A percentile compares a stretch with the other conserved stretches of the same genome.
Evolutionary conservation across 2,113 vertebrate genomes (phyloP).

Genomic region (Hydropotes inermis): DNA sequence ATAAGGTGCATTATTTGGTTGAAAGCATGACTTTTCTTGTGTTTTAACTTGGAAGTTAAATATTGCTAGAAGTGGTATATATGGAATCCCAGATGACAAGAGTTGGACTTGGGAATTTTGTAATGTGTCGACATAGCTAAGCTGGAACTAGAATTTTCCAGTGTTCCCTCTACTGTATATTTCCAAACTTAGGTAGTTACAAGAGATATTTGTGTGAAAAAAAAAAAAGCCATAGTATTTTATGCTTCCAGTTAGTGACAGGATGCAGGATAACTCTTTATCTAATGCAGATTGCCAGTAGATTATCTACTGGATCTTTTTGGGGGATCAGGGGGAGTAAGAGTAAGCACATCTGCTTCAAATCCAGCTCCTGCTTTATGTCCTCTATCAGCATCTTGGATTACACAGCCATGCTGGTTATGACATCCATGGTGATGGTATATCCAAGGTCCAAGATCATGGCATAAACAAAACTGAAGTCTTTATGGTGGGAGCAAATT

Average conservation of each 20-base stretch:
- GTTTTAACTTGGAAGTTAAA: not conserved
- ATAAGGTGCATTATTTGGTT: not conserved
- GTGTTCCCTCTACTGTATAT: not conserved
- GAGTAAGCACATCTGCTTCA: not conserved
- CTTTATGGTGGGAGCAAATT: not conserved
- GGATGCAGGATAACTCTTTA: not conserved
- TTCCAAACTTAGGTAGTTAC: not conserved
- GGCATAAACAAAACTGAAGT: not conserved
- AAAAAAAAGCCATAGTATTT: not conserved
- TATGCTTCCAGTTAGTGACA: not conserved
- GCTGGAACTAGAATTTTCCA: not conserved
- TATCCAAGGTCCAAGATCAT: not conserved
- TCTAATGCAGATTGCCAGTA: not conserved
- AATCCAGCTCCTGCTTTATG: not conserved
- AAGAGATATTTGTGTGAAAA: not conserved
- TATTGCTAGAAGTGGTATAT: not conserved
- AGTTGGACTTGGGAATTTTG: not conserved
- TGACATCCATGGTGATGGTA: not conserved
- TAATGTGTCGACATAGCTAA: not conserved
- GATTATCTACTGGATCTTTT: not conserved
- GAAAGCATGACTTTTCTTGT: not conserved
- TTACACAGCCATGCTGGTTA: not conserved
- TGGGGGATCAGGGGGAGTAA: not conserved
- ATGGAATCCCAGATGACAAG: not conserved
- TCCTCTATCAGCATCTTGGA: not conserved